Percentiles rank a stretch among this genome's conserved stretches.
phyloP scores from a whole-genome alignment of 2,888 invertebrate genomes.

The Megalurothrips usitatus region DNA sequence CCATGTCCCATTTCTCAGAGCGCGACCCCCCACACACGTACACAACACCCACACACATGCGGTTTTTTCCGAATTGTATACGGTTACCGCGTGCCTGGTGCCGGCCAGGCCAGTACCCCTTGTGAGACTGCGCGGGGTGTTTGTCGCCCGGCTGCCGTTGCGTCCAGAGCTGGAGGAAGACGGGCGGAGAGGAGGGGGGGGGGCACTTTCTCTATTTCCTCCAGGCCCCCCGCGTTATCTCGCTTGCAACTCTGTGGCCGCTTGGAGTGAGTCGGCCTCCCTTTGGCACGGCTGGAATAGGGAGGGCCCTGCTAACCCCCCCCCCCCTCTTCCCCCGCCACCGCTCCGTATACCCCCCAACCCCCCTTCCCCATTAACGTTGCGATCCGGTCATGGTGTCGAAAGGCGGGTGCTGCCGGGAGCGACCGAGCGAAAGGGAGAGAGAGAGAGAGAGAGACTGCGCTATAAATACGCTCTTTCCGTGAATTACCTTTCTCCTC shows the following conservation, averaged over 20 bases:
- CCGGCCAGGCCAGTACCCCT: no score
- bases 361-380: neutral
- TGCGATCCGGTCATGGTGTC: neutral
- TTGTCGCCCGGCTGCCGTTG: no score
- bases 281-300: no score
- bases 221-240: neutral
- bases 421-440: neutral
- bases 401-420: neutral
- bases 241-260: neutral
- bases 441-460: neutral
- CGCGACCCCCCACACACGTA: no score
- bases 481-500: conserved; percentile 1
- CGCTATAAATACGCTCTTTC: conserved; percentile 13
- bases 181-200: no score
- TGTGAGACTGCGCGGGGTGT: no score
- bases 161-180: no score
- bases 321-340: neutral
- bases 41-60: no score
- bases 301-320: neutral
- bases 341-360: neutral
- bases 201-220: no score
- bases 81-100: no score
- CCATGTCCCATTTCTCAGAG: neutral
- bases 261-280: neutral
- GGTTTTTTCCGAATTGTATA: no score